Base-by-base conservation (phyloP, 2,797 vertebrate genomes). In the Argya squamiceps region DNA sequence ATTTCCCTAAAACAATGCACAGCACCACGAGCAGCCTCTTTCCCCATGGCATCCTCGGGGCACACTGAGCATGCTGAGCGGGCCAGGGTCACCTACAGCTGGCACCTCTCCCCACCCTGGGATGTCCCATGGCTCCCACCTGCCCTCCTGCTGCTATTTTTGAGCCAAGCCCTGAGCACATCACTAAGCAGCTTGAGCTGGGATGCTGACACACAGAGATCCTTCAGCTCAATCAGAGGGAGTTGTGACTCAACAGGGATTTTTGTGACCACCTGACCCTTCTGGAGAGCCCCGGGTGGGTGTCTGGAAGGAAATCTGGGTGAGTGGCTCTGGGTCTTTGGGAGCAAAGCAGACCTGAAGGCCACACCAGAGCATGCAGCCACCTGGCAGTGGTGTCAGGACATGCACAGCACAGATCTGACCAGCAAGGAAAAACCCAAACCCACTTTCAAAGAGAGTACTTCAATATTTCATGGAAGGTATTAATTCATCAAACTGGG, bases 41-140 rank as follows among this genome's bases (percentile, higher is more conserved):
- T 36, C 60, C 37, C 52, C 24, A 2, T 2, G 0, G 18, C 24
- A 19, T 15, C 55, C 55, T 16, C 3, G 6, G 47, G 29, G 49
- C 32, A 67, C 43, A 11, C 7, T 2, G 0, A 7, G 43, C 1
- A 0, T 2, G 17, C 27, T 7, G 9, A 29, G 49, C 0, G 0
- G 39, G 30, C 27, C 37, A 37, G 47, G 2, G 18, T 4, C 43
- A 50, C 19, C 22, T 27, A 6, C 24, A 46, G n/a, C 6, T 62
- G 43, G 12, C 32, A 21, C 29, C n/a, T 63, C 30, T 63, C 22
- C 47, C 70, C 26, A 4, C 46, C 11, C 39, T 10, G 64, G 34
- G 18, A 10, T 4, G 22, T 19, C 30, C 36, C 52, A 27, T 0
- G 15, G 32, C 65, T 87, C 30, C 64, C 36, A 5, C 4, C 13